Evolutionary conservation across 2,888 invertebrate genomes (phyloP).

Genomic region (Epicampocera succincta): DNA sequence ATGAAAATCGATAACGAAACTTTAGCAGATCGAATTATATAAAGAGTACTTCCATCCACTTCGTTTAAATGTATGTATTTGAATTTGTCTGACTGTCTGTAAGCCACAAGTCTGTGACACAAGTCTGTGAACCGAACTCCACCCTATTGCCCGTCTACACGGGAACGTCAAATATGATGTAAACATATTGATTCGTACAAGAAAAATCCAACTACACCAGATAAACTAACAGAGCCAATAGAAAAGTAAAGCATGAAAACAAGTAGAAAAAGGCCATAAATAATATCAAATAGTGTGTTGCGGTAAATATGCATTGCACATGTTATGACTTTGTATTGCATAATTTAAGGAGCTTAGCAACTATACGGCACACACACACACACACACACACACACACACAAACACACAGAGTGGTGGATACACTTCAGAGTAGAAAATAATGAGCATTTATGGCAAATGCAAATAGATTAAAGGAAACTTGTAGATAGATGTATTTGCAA

Average conservation of each 20-base stretch:
- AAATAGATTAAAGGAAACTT: constrained; percentile 55
- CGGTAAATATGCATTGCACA: constrained; percentile 50
- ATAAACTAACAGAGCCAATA: neutral
- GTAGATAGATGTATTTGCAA: constrained; percentile 22
- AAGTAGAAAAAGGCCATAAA: constrained; percentile 31
- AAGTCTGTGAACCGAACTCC: constrained; percentile 19
- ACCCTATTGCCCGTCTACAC: neutral
- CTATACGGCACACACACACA: constrained; percentile 17
- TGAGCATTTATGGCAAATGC: constrained; percentile 54
- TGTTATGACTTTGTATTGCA: constrained; percentile 61
- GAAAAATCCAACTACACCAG: neutral
- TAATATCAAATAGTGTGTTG: constrained; percentile 36
- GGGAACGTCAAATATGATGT: constrained; percentile 22
- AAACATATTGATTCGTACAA: constrained; percentile 39
- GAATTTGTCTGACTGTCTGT: neutral
- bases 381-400: constrained; percentile 7
- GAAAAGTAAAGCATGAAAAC: neutral
- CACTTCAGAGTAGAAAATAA: constrained; percentile 45
- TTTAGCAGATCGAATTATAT: constrained; percentile 48
- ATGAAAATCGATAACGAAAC: constrained; percentile 69
- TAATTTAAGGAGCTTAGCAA: constrained; percentile 65
- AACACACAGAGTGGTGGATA: neutral
- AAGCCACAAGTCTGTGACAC: constrained; percentile 38
- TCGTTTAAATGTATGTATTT: constrained; percentile 22
- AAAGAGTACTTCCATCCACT: constrained; percentile 14